phyloP scores from a whole-genome alignment of 2,888 invertebrate genomes.

The Lasioglossum marginatum region DNA sequence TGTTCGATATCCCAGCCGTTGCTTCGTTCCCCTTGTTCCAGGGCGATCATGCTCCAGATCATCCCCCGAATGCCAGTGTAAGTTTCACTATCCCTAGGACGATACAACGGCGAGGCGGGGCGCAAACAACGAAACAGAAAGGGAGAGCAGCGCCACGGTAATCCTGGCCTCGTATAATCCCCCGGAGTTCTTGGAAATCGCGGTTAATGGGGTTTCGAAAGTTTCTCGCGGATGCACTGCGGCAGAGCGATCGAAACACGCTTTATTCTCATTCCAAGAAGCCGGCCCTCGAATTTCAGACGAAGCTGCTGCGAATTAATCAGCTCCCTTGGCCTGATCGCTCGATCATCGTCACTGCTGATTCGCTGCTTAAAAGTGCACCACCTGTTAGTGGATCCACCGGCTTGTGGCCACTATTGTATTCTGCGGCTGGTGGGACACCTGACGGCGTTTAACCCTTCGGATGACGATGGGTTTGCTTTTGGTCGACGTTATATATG shows the following conservation, averaged over 20 bases:
- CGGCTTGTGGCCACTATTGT: not conserved
- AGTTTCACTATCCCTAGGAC: constrained; percentile 59
- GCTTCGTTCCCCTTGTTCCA: constrained; percentile 68
- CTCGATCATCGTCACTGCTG: constrained; percentile 15
- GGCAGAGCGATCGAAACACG: constrained; percentile 13
- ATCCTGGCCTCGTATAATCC: constrained; percentile 67
- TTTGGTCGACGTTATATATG: no score
- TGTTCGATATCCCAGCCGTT: constrained; percentile 79
- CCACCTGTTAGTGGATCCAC: constrained; percentile 29
- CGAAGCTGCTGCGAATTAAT: constrained; percentile 29
- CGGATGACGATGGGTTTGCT: no score
- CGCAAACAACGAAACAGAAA: constrained; percentile 12
- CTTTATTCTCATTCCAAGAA: constrained; percentile 31
- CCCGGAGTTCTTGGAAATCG: constrained; percentile 62
- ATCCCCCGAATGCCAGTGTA: constrained; percentile 69
- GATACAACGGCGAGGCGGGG: constrained; percentile 5
- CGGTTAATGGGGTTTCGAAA: constrained; percentile 60
- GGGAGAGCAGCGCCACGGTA: not conserved
- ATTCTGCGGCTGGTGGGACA: not conserved
- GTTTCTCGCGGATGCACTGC: constrained; percentile 29
- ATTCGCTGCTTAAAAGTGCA: constrained; percentile 9
- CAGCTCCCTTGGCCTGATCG: constrained; percentile 23
- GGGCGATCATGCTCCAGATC: constrained; percentile 76
- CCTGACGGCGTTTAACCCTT: not conserved
- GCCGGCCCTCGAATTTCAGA: not conserved